Evolutionary conservation across 2,888 invertebrate species (phyloP), one percentile per base, ranked within the genome.

Genomic region (Thecophora atra): DNA sequence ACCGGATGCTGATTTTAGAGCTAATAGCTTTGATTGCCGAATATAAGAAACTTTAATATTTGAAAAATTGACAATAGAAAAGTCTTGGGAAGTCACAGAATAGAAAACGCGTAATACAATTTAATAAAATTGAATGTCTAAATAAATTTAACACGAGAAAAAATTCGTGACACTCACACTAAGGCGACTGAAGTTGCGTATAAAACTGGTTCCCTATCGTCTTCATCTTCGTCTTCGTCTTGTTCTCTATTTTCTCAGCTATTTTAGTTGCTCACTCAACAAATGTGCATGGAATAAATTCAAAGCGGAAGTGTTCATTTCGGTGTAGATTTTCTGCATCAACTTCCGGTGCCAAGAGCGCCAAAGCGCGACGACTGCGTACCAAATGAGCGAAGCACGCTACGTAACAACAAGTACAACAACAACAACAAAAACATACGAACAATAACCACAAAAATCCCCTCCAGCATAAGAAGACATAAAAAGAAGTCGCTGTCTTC

Each of bases 271-370:
- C 47, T 63, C 21, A 6, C 37, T 21, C 62, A 60, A 6, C 30
- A 62, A 69, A 69, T 69, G 69, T 69, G 69, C 42, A 60, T 60
- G 51, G 69, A 69, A 69, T 69, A 69, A 69, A 69, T 69, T 69
- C 62, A 44, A 51, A 62, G n/a, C 69, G 69, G 69, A 69, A 69
- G 69, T 69, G 69, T 69, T 69, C 69, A 69, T 69, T 69, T 60
- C 62, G 52, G 51, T 66, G 51, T 52, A 52, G 47, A 66, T 66
- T 51, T 60, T 47, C 60, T 62, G 62, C 69, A 51, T 60, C 62
- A 69, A 69, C 69, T 69, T 69, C 69, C 60, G 60, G 47, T 54
- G 54, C 54, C 44, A 51, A 69, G 69, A 21, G 17, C 19, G 15
- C 19, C 24, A 28, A 24, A 44, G 51, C 3, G 24, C 15, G 13